Base-by-base conservation (phyloP, 2,797 vertebrate genomes). In the Mallotus villosus region DNA sequence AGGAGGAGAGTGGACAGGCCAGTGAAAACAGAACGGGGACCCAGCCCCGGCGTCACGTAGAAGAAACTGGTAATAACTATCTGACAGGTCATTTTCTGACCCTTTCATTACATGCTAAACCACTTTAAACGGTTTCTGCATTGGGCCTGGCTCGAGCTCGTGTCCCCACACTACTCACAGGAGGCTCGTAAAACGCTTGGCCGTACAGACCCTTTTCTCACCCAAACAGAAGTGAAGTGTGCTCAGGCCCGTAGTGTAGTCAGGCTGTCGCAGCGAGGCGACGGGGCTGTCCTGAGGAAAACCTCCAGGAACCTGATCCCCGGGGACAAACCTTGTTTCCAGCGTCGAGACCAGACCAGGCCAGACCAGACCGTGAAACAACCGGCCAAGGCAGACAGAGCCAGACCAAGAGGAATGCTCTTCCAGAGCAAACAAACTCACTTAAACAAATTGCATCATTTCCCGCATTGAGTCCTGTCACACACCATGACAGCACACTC, bases 11-110 rank as follows among this genome's bases (percentile, higher is more conserved):
- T 64, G 84, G 84, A 90, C 83, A 83, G 83, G 88, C 90, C 90
- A 90, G 90, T 78, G 87, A 89, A 89, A 92, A 90, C 91, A 91
- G 87, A 85, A 82, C 85, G 83, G 83, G 85, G 86, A 91, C 86
- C 89, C 84, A 87, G 82, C 82, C 79, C 75, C 89, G 86, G 90
- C 88, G 89, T 90, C 86, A 84, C 82, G 86, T 86, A 88, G 75
- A 73, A 79, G 84, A 83, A 70, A 25, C 79, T 84, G 63, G 80
- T 73, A 82, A 69, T 51, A 86, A 77, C 79, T 74, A 85, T 86
- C 75, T 78, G 63, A 84, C 34, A 21, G 77, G 85, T 82, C 73
- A 49, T 78, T 87, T 63, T 77, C 32, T 69, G 76, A 84, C 59
- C 53, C 14, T 27, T 79, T 61, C 73, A 46, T 46, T 17, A 63